phyloP scores from a whole-genome alignment of 1,140 invertebrate species.

The Planococcus citri region DNA sequence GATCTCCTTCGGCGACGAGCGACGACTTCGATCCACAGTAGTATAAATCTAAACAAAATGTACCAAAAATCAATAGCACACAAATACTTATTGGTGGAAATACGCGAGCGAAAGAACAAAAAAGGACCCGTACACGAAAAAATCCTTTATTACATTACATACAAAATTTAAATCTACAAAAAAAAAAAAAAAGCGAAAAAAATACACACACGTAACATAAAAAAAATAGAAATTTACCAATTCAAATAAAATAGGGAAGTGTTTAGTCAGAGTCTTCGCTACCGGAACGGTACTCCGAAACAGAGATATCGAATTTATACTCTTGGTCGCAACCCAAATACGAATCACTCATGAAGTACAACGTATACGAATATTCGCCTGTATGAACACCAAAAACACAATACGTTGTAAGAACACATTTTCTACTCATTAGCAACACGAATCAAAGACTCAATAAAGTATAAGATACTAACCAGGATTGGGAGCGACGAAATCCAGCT shows the following conservation, averaged over 20 bases:
- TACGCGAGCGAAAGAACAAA: background rate
- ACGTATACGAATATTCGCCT: conserved; percentile 76
- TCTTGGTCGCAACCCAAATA: conserved; percentile 98
- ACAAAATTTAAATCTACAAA: conserved; percentile 4
- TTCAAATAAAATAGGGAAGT: background rate
- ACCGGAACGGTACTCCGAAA: conserved; percentile 53
- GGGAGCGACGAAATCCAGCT: conserved; percentile 90
- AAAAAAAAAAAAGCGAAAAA: no score
- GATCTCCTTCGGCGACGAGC: no score
- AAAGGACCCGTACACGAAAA: background rate
- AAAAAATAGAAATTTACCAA: background rate
- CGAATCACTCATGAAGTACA: conserved; percentile 98
- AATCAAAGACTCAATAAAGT: background rate
- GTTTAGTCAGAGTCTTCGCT: conserved; percentile 38
- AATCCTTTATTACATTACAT: conserved; percentile 1
- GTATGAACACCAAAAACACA: conserved; percentile 18
- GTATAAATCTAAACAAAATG: background rate
- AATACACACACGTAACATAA: no score
- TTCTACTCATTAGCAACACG: background rate
- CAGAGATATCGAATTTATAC: conserved; percentile 73
- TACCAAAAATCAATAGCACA: background rate
- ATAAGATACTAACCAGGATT: conserved; percentile 39
- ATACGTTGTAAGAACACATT: background rate
- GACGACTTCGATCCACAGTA: no score
- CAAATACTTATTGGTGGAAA: background rate